Conservation (phyloP, 1,140 invertebrate species). For the Reticulitermes speratus region DNA sequence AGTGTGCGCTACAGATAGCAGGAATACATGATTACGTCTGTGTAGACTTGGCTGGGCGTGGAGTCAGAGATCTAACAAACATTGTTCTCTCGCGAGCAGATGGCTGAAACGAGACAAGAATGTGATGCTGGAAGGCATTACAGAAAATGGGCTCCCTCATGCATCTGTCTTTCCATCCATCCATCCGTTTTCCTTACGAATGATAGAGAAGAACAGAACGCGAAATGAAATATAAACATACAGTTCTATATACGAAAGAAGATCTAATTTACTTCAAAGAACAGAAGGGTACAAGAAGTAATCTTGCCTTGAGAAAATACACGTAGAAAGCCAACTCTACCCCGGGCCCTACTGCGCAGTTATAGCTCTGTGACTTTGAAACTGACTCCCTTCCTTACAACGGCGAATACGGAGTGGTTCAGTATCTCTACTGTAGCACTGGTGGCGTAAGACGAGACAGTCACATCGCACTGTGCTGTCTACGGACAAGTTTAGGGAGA, state of each 20-base stretch:
- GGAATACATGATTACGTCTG: too few species aligned
- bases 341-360: background rate
- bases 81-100: background rate
- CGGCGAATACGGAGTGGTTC: too few species aligned
- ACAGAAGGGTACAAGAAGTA: background rate
- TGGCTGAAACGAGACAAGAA: background rate
- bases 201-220: background rate
- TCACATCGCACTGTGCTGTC: too few species aligned
- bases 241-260: conserved; percentile 11
- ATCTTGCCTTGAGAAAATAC: background rate
- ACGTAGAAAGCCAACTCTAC: background rate
- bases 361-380: background rate
- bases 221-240: conserved; percentile 17
- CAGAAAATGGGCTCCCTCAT: background rate
- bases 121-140: background rate
- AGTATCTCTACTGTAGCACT: too few species aligned
- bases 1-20: too few species aligned
- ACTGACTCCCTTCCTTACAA: background rate
- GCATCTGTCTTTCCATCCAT: background rate
- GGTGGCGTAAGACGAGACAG: too few species aligned
- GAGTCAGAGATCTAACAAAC: background rate
- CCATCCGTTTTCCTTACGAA: background rate
- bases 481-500: too few species aligned
- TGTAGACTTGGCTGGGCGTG: too few species aligned
- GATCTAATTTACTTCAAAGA: conserved; percentile 19